Percentiles rank a stretch among this genome's conserved stretches.
Conservation (phyloP, 2,797 vertebrate species). For the Molossus alvarezi region DNA sequence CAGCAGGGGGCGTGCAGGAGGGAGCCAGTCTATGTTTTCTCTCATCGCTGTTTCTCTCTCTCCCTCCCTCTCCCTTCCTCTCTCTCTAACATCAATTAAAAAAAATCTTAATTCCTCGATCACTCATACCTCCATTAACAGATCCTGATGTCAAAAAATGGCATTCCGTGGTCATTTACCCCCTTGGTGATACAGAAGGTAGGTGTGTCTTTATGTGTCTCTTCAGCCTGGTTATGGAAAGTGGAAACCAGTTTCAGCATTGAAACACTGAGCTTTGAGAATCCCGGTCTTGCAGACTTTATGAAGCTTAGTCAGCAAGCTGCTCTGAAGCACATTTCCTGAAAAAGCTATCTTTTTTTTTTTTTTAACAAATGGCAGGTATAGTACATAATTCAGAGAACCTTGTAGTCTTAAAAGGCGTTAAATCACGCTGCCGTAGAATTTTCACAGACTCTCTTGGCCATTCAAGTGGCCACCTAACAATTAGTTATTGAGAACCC, state of each 20-base stretch:
- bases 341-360: neutral
- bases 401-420: neutral
- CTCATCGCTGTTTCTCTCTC: too few relatives aligned
- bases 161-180: neutral
- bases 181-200: neutral
- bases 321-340: slow-evolving; percentile 29
- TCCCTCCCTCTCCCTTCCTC: too few relatives aligned
- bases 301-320: neutral
- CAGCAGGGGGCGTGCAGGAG: too few relatives aligned
- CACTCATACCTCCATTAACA: neutral
- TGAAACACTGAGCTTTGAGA: neutral
- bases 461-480: neutral
- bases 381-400: neutral
- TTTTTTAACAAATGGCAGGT: slow-evolving; percentile 30
- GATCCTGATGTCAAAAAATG: slow-evolving; percentile 5
- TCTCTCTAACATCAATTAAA: too few relatives aligned
- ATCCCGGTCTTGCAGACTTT: neutral
- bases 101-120: neutral
- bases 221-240: slow-evolving; percentile 3
- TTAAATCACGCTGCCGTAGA: slow-evolving; percentile 26
- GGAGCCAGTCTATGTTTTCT: too few relatives aligned
- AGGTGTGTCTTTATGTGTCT: neutral
- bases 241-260: neutral
- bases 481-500: neutral
- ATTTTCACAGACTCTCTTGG: slow-evolving; percentile 19